A percentile compares a stretch with the other conserved stretches of the same genome.
Conservation (phyloP, 2,113 vertebrate species). For the Alligator sinensis region DNA sequence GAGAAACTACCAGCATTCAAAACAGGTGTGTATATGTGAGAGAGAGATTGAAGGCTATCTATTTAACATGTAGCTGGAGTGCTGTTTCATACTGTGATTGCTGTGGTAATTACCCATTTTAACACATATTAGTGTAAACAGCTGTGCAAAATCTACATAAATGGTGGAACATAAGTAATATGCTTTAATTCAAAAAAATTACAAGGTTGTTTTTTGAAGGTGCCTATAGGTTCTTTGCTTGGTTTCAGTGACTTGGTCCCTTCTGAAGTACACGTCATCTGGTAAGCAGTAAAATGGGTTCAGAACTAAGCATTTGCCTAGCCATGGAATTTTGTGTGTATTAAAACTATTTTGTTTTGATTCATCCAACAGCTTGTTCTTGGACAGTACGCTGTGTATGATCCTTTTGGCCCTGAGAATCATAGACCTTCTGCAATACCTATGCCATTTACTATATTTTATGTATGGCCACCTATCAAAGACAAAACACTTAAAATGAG, state of each 20-base stretch:
- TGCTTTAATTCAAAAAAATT: constrained; percentile 59
- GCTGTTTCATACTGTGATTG: constrained; percentile 40
- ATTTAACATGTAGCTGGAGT: constrained; percentile 63
- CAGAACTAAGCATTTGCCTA: background rate
- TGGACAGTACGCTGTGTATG: background rate
- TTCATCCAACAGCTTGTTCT: background rate
- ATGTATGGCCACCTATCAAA: constrained; percentile 18
- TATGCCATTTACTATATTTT: background rate
- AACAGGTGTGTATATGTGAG: constrained; percentile 52
- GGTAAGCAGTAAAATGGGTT: background rate
- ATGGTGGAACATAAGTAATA: constrained; percentile 51
- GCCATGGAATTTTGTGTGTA: background rate
- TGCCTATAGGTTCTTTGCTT: background rate
- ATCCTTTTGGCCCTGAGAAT: background rate
- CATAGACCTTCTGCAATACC: background rate
- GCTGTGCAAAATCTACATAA: constrained; percentile 68
- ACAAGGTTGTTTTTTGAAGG: constrained; percentile 16
- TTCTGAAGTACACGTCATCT: background rate
- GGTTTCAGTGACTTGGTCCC: rapidly evolving
- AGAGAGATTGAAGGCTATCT: constrained; percentile 62
- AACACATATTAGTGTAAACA: constrained; percentile 70
- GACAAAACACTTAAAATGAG: constrained; percentile 41
- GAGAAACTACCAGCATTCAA: constrained; percentile 61
- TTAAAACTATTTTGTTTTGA: background rate
- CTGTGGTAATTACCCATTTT: constrained; percentile 70